Base-by-base conservation (phyloP, 2,888 invertebrate species). In the Brachyptera risi region DNA sequence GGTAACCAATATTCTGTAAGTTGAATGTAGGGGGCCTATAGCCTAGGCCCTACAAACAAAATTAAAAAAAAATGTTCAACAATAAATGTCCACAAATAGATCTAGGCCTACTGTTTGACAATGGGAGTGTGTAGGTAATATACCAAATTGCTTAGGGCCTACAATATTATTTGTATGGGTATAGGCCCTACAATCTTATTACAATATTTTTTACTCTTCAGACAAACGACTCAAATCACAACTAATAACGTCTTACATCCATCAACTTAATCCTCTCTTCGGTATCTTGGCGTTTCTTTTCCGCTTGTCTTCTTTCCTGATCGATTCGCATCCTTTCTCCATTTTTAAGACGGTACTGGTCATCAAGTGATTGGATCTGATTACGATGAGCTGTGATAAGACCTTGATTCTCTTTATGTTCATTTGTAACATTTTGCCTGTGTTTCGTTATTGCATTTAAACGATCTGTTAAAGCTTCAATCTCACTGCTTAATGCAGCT, bases 361-460 rank as follows among this genome's bases (percentile, higher is more conserved):
- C 83, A 51, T 84, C 80, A 73, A 90, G 88, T 54, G 82, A 81
- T 63, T 87, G 83, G 61, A 86, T 72, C 71, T 89, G 88, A 59
- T 84, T 80, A 65, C 83, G 83, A 67, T 88, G 85, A 0, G 86
- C 85, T 56, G 82, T 80, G 50, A 90, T 74, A 7, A 88, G 75
- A 69, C 83, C 83, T 81, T 86, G 75, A 26, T 24, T 84, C 68
- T 84, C 80, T 47, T 77, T 75, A 49, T 79, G 76, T 66, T 82
- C 81, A 50, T 76, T 72, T 40, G 75, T 73, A n/a, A 84, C 73
- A 68, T 79, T 80, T 40, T 74, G 73, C 0, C 76, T 71, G 70
- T 83, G 82, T 37, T 79, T 76, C 37, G 77, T 73, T 9, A 81
- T 71, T 9, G 75, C 74, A 51, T 73, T 69, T 5, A 76, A 66